phyloP scores from a whole-genome alignment of 1,140 invertebrate species.

The Listronotus bonariensis region DNA sequence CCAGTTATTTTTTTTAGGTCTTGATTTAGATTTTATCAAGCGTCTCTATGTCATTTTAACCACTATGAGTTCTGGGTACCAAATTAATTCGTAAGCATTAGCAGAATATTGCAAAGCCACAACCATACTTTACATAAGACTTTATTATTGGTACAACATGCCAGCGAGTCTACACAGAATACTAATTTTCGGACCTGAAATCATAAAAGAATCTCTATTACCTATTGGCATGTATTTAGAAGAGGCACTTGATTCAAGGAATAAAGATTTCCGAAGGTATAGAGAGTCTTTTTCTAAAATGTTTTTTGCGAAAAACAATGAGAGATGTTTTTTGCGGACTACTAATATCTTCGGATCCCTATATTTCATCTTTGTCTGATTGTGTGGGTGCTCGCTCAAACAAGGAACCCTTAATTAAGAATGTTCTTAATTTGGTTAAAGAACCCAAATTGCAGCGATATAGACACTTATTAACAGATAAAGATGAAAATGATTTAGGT shows the following conservation, averaged over 20 bases:
- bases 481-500: too few species aligned
- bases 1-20: too few species aligned
- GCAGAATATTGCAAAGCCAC: conserved; percentile 37
- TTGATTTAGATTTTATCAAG: conserved; percentile 47
- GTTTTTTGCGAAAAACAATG: conserved; percentile 20
- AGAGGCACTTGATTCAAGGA: conserved; percentile 49
- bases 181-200: conserved; percentile 46
- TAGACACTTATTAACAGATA: too few species aligned
- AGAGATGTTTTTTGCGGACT: conserved; percentile 13
- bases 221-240: conserved; percentile 53
- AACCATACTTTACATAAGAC: conserved; percentile 40
- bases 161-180: conserved; percentile 48
- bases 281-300: conserved; percentile 12
- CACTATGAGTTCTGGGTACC: conserved; percentile 41
- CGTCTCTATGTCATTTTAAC: conserved; percentile 44
- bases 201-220: conserved; percentile 43
- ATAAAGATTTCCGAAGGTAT: conserved; percentile 49
- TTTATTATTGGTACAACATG: conserved; percentile 50
- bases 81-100: conserved; percentile 39
- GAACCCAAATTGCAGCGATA: too few species aligned
- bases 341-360: conserved; percentile 21
- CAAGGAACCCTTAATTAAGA: conserved; percentile 9
- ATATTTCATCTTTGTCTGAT: conserved; percentile 13
- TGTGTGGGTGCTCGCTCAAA: conserved; percentile 9
- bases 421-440: conserved; percentile 7